Conservation (phyloP, 30 jellyfish, hydroid and myxozoan species). For the Nemopilema nomurai region DNA sequence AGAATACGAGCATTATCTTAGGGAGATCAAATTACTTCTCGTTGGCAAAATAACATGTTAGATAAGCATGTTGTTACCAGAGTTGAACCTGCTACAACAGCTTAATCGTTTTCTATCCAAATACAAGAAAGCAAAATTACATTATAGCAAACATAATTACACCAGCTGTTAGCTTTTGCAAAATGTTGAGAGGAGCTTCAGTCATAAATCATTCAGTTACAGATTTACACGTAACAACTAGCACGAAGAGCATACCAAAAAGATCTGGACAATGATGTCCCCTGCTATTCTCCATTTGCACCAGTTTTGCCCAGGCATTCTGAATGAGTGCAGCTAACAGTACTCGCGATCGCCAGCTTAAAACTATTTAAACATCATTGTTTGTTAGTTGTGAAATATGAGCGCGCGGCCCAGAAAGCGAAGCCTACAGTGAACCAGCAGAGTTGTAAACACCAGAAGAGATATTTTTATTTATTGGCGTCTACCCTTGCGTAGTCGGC, state of each 20-base stretch:
- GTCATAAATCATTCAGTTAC: no score
- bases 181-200: no score
- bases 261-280: background rate
- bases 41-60: no score
- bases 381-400: background rate
- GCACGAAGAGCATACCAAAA: background rate
- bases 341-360: background rate
- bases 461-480: background rate
- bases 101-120: no score
- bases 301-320: background rate
- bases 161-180: no score
- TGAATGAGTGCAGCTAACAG: background rate
- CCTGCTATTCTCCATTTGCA: background rate
- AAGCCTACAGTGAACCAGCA: background rate
- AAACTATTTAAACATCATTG: background rate
- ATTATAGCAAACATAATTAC: no score
- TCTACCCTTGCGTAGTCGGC: background rate
- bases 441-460: background rate
- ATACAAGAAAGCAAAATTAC: no score
- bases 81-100: no score
- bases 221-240: background rate
- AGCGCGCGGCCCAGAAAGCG: background rate
- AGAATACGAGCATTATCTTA: no score
- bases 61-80: no score
- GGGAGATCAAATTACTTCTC: no score